Evolutionary conservation across 64 coral and sea anemone genomes (phyloP), one percentile per base, ranked within the genome.

Genomic region (Cladopsammia gracilis): DNA sequence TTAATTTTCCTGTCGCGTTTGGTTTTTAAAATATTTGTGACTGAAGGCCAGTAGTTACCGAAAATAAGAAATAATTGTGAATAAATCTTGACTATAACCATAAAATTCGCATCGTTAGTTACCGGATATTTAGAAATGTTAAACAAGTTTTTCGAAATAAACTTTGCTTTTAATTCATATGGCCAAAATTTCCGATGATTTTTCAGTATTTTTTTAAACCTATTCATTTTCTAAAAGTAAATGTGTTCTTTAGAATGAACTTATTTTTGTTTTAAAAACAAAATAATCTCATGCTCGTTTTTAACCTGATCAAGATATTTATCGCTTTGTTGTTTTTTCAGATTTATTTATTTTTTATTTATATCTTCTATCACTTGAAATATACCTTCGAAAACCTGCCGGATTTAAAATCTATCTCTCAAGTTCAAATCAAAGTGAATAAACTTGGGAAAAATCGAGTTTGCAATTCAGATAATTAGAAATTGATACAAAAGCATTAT

Each of bases 11-110:
- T 25, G 47, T 49, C 62, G 14, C 14, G 24, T 60, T 67, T 84
- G 61, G 45, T 84, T 5, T 18, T 24, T 62, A 53, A 84, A 84
- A 66, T 84, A 50, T 84, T 84, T 68, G 45, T 64, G 13, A 84
- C 67, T 64, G 20, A 4, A 49, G 3, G 62, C 22, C 19, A 84
- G 62, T 23, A 67, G 59, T 67, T 84, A 59, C 49, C 60, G 59
- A 84, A 84, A 47, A 66, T 50, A 24, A 49, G 20, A 66, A 84
- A 67, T 66, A 10, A 23, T 14, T 64, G 42, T 48, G 34, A 42
- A 64, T 26, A 82, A 64, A 82, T 82, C 58, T 82, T 82, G 58
- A 64, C 46, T 15, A 34, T 3, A 64, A 46, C 78, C 25, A 82
- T 34, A 3, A 82, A 82, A 45, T 12, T 62, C 26, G 34, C 58